A percentile compares a stretch with the other conserved stretches of the same genome.
Evolutionary conservation across 37 sponge, comb jelly and placozoan genomes (phyloP).

Genomic region (Agelas oroides): DNA sequence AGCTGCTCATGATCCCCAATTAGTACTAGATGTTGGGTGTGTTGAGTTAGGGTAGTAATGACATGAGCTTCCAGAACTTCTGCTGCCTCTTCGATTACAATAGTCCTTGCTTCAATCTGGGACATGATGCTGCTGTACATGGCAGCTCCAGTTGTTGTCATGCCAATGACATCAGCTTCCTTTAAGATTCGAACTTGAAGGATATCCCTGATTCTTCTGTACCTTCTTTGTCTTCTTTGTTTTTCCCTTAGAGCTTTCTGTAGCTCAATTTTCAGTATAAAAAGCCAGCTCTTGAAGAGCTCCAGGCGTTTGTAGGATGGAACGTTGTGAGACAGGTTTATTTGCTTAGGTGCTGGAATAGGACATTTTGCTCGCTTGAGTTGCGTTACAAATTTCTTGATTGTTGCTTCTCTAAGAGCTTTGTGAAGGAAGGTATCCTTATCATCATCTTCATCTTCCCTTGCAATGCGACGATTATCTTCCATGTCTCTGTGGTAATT

Average conservation of each 20-base stretch:
- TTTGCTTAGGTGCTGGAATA: background rate
- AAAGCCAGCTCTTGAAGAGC: background rate
- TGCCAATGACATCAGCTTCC: constrained; percentile 74
- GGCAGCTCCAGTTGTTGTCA: constrained; percentile 93
- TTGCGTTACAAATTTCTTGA: too few species aligned
- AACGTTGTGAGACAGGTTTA: background rate
- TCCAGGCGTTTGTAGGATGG: background rate
- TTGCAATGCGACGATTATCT: too few species aligned
- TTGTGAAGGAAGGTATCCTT: too few species aligned
- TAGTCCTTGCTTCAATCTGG: constrained; percentile 72
- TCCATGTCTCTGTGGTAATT: too few species aligned
- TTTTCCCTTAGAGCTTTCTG: background rate
- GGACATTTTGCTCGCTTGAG: background rate
- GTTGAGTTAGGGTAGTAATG: constrained; percentile 67
- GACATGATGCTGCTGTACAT: constrained; percentile 68
- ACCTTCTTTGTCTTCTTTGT: background rate
- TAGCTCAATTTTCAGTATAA: background rate
- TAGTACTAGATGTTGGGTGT: constrained; percentile 81
- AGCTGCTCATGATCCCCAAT: constrained; percentile 96
- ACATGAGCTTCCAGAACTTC: constrained; percentile 88
- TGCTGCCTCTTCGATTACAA: constrained; percentile 91
- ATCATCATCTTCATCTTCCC: too few species aligned
- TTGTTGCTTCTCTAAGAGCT: too few species aligned
- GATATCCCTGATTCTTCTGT: background rate
- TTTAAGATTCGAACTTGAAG: constrained; percentile 8